These are phyloP conservation scores for Meandrina meandrites DNA, from an alignment of 92 coral and sea anemone genomes.

Conservation along the genomic window DNA sequence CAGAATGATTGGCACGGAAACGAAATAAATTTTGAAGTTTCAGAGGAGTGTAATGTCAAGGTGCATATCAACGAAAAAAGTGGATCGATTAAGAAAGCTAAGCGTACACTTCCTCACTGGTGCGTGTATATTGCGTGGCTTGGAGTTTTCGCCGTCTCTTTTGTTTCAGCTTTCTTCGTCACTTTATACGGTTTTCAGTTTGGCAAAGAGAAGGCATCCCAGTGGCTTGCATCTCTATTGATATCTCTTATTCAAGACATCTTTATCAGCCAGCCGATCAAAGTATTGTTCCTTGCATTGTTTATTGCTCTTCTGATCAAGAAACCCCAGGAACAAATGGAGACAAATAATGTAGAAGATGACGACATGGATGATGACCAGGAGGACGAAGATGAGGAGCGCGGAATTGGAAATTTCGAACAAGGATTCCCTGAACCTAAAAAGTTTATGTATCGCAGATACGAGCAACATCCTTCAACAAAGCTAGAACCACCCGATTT, in stretches of 20 bases:
- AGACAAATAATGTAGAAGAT: conserved; percentile 1
- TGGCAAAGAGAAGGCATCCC: conserved; percentile 70
- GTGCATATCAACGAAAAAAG: conserved; percentile 39
- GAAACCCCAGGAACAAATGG: conserved; percentile 65
- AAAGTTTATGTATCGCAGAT: conserved; percentile 7
- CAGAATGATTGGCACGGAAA: conserved; percentile 21
- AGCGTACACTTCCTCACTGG: conserved; percentile 67
- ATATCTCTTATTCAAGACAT: conserved; percentile 74
- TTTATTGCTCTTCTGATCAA: conserved; percentile 71
- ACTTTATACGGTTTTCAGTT: conserved; percentile 78
- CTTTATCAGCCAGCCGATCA: conserved; percentile 73
- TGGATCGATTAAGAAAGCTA: conserved; percentile 17
- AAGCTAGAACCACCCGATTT: conserved; percentile 46
- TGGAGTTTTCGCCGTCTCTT: conserved; percentile 51
- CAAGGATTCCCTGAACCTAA: conserved; percentile 10
- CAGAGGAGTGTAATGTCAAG: conserved; percentile 17
- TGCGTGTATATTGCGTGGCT: conserved; percentile 78
- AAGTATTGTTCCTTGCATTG: conserved; percentile 66
- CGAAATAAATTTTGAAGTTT: not conserved
- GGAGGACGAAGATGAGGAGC: not conserved
- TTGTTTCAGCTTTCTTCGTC: conserved; percentile 76
- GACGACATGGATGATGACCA: conserved; percentile 18
- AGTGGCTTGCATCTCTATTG: conserved; percentile 80
- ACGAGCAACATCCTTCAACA: not conserved
- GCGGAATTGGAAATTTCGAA: not conserved